These are phyloP conservation scores for Chelonus formosanus DNA, from an alignment of 2,888 invertebrate genomes.

Conservation along the genomic window DNA sequence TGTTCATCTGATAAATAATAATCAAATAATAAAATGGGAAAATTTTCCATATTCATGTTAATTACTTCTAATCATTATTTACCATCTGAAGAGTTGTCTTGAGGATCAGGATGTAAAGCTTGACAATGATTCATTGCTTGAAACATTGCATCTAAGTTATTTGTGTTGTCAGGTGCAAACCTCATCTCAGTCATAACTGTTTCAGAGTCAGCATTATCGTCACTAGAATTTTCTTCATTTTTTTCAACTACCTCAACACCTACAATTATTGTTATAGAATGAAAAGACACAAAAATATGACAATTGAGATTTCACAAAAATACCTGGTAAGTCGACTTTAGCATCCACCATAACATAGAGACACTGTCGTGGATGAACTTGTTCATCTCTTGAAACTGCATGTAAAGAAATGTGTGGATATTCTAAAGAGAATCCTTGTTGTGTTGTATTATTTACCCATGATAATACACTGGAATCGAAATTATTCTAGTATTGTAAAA, in stretches of 20 bases:
- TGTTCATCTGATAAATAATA: slow-evolving; percentile 16
- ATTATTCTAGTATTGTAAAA: background rate
- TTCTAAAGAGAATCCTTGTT: slow-evolving; percentile 74
- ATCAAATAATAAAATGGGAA: background rate
- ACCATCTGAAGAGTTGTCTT: slow-evolving; percentile 69
- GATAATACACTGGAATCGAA: slow-evolving; percentile 68
- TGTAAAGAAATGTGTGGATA: slow-evolving; percentile 81
- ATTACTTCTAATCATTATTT: slow-evolving; percentile 27
- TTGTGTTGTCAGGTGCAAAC: slow-evolving; percentile 74
- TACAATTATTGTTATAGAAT: slow-evolving; percentile 16
- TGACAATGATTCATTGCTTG: slow-evolving; percentile 81
- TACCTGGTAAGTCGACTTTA: slow-evolving; percentile 70
- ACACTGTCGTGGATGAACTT: slow-evolving; percentile 73
- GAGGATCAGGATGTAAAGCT: slow-evolving; percentile 81
- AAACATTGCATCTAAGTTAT: slow-evolving; percentile 74
- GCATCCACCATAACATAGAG: slow-evolving; percentile 79
- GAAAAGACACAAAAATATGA: too few relatives aligned
- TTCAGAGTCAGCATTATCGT: slow-evolving; percentile 68
- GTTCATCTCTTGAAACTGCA: slow-evolving; percentile 76
- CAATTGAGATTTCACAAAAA: background rate
- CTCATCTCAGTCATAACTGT: slow-evolving; percentile 75
- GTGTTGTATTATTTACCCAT: slow-evolving; percentile 68
- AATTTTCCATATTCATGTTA: background rate
- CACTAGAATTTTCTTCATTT: slow-evolving; percentile 53
- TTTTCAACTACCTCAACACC: slow-evolving; percentile 31